phyloP scores from a whole-genome alignment of 2,888 invertebrate genomes.

The Nebria salina region DNA sequence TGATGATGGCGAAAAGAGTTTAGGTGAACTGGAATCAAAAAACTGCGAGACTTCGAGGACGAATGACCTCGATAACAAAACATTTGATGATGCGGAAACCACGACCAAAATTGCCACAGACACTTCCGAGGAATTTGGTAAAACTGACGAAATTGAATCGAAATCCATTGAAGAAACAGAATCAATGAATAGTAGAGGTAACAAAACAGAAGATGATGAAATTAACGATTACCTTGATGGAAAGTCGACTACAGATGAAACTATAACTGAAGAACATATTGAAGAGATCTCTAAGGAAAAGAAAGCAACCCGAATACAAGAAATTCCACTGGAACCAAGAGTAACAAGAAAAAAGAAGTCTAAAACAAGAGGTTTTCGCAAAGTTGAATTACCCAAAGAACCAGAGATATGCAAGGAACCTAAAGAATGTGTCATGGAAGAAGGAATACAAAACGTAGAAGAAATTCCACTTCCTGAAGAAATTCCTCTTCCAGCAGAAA shows the following conservation, averaged over 20 bases:
- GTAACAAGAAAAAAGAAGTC: neutral
- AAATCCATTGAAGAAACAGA: neutral
- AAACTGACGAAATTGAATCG: neutral
- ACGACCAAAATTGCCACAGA: neutral
- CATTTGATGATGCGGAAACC: slow-evolving; percentile 5
- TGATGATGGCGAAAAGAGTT: slow-evolving; percentile 13
- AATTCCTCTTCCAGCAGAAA: slow-evolving; percentile 10
- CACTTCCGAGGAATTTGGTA: neutral
- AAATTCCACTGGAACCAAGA: neutral
- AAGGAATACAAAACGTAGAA: neutral
- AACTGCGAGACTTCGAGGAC: neutral
- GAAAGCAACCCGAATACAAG: neutral
- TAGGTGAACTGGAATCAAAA: neutral
- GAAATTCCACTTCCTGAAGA: neutral
- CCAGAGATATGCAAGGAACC: neutral
- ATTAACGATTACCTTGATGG: slow-evolving; percentile 14
- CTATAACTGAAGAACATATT: neutral
- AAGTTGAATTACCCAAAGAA: neutral
- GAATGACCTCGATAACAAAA: neutral
- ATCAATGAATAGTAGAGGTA: neutral
- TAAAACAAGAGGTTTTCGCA: neutral
- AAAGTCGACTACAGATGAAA: neutral
- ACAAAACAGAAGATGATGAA: slow-evolving; percentile 21
- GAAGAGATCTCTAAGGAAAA: neutral
- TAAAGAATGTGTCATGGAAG: neutral